Percentiles rank a stretch among this genome's conserved stretches.
Conservation (phyloP, 2,797 vertebrate genomes). For the Smutsia gigantea region DNA sequence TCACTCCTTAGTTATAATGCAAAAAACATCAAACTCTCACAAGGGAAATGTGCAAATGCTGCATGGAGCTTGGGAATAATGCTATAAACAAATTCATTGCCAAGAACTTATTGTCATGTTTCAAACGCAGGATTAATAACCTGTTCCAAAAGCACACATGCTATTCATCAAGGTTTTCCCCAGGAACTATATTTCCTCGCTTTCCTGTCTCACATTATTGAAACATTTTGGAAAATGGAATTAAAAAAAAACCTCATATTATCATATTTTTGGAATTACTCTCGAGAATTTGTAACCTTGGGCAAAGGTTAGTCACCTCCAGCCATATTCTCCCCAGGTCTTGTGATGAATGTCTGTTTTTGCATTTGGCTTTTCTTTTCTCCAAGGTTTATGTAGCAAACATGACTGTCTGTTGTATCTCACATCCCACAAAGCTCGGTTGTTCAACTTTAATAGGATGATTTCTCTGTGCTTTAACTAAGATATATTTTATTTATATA, state of each 20-base stretch:
- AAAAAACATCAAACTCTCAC: slow-evolving; percentile 56
- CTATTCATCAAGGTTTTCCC: slow-evolving; percentile 3
- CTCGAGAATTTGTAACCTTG: slow-evolving; percentile 71
- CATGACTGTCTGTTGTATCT: neutral
- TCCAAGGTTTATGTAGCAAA: neutral
- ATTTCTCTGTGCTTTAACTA: neutral
- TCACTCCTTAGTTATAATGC: neutral
- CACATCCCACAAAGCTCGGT: neutral
- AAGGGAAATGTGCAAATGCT: slow-evolving; percentile 52
- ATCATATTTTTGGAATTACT: slow-evolving; percentile 13
- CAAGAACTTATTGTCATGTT: slow-evolving; percentile 53
- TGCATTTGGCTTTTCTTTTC: slow-evolving; percentile 8
- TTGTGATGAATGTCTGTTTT: neutral
- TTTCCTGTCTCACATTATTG: neutral
- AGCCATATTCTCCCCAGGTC: neutral
- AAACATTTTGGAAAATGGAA: slow-evolving; percentile 2
- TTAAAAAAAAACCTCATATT: neutral
- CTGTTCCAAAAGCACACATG: neutral
- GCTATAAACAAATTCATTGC: slow-evolving; percentile 58
- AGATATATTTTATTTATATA: neutral
- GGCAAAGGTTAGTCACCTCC: slow-evolving; percentile 69
- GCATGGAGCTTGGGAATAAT: slow-evolving; percentile 53
- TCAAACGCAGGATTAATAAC: slow-evolving; percentile 19
- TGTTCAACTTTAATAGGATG: neutral
- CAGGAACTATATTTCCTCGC: neutral